Evolutionary conservation across 2,113 vertebrate genomes (phyloP).

Genomic region (Scortum barcoo): DNA sequence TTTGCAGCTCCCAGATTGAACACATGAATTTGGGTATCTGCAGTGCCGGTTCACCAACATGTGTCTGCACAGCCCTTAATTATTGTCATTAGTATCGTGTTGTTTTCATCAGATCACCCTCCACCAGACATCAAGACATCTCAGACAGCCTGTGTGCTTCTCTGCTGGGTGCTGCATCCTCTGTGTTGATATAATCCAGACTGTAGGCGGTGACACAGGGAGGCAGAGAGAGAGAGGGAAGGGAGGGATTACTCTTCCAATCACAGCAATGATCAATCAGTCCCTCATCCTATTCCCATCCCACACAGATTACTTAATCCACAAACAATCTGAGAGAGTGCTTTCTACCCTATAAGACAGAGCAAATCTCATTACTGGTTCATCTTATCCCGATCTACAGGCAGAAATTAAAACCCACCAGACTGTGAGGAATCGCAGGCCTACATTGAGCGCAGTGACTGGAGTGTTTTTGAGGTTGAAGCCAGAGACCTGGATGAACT

Average conservation of each 20-base stretch:
- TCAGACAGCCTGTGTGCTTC: constrained; percentile 8
- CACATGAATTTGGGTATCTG: not conserved
- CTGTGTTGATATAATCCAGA: constrained; percentile 69
- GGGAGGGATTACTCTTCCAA: constrained; percentile 59
- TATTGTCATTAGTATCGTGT: not conserved
- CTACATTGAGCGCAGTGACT: too few relatives aligned
- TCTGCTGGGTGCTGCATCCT: constrained; percentile 22
- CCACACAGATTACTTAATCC: constrained; percentile 46
- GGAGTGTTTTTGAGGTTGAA: too few relatives aligned
- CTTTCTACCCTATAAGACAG: not conserved
- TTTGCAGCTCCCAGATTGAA: constrained; percentile 23
- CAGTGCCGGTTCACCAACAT: not conserved
- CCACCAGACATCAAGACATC: not conserved
- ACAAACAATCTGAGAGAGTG: constrained; percentile 29
- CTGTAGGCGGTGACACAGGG: constrained; percentile 34
- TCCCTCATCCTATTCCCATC: constrained; percentile 34
- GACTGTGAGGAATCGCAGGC: too few relatives aligned
- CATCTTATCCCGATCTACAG: too few relatives aligned
- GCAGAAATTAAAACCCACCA: too few relatives aligned
- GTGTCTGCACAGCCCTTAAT: not conserved
- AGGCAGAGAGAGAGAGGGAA: constrained; percentile 23
- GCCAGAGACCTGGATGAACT: too few relatives aligned
- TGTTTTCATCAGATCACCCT: not conserved
- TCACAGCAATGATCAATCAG: constrained; percentile 54
- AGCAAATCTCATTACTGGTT: too few relatives aligned